Evolutionary conservation across 2,888 invertebrate genomes (phyloP).

Genomic region (Octodonta nipae): DNA sequence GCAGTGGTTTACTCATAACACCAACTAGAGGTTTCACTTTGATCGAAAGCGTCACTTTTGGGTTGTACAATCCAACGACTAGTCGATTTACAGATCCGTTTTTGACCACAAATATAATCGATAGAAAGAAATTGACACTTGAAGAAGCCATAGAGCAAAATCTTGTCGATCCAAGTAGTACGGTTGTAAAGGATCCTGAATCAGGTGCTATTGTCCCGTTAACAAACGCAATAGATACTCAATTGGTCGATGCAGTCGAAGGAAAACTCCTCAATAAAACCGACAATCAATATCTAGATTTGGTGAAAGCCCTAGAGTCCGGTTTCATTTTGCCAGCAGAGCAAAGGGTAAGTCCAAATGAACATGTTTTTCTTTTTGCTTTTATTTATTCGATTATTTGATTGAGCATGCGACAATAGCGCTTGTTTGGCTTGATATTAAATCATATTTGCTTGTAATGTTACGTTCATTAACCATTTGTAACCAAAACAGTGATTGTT

Average conservation of each 20-base stretch:
- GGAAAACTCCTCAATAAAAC: constrained; percentile 52
- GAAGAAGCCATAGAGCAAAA: constrained; percentile 63
- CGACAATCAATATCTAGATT: constrained; percentile 49
- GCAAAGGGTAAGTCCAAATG: constrained; percentile 87
- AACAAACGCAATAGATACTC: constrained; percentile 58
- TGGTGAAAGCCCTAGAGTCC: constrained; percentile 73
- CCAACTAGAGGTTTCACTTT: constrained; percentile 67
- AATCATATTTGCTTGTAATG: too few species aligned
- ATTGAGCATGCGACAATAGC: too few species aligned
- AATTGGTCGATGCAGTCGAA: constrained; percentile 58
- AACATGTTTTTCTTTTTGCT: too few species aligned
- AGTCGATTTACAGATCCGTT: constrained; percentile 75
- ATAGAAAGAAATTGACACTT: constrained; percentile 60
- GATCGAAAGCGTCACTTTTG: constrained; percentile 66
- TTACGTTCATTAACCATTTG: too few species aligned
- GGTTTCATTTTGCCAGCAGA: constrained; percentile 82
- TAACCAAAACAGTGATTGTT: too few species aligned
- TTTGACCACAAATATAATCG: constrained; percentile 55
- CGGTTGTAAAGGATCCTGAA: constrained; percentile 67
- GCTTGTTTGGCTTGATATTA: too few species aligned
- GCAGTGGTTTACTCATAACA: constrained; percentile 62
- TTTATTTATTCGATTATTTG: too few species aligned
- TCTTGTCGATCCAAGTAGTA: constrained; percentile 72
- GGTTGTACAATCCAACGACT: constrained; percentile 72
- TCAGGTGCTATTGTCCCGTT: constrained; percentile 64